Conservation (phyloP, 2,888 invertebrate genomes). For the Agonopterix heracliana region DNA sequence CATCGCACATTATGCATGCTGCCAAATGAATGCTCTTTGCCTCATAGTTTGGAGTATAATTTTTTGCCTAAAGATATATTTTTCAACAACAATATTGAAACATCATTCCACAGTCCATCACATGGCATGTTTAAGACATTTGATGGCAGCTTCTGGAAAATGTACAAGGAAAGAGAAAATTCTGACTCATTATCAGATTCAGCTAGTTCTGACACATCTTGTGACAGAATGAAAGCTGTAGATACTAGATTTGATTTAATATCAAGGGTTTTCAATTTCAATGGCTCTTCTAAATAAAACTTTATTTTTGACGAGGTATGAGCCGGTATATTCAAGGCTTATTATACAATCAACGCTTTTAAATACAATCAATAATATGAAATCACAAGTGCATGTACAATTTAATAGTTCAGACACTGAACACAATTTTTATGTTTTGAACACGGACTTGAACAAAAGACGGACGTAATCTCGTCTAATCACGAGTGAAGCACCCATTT, state of each 20-base stretch:
- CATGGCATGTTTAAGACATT: constrained; percentile 20
- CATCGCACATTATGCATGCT: constrained; percentile 34
- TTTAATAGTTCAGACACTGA: too few relatives aligned
- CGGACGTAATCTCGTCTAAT: too few relatives aligned
- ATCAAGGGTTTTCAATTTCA: too few relatives aligned
- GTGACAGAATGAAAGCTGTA: background rate
- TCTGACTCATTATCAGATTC: constrained; percentile 9
- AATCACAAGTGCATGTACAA: too few relatives aligned
- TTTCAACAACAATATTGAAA: constrained; percentile 20
- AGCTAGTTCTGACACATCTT: constrained; percentile 12
- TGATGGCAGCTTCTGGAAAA: constrained; percentile 20
- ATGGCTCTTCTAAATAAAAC: too few relatives aligned
- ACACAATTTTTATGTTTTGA: too few relatives aligned
- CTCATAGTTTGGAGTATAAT: constrained; percentile 31
- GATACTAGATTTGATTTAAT: background rate
- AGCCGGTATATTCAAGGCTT: too few relatives aligned
- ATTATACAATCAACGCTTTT: too few relatives aligned
- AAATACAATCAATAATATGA: too few relatives aligned
- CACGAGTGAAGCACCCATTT: too few relatives aligned
- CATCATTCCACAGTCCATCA: constrained; percentile 9
- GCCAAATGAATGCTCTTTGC: constrained; percentile 48
- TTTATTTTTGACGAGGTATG: too few relatives aligned
- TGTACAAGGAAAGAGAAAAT: constrained; percentile 14
- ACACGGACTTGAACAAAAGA: too few relatives aligned
- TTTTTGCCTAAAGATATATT: constrained; percentile 30